Percentiles rank a stretch among this genome's conserved stretches.
phyloP scores from a whole-genome alignment of 1,140 invertebrate species.

The Cydia strobilella region DNA sequence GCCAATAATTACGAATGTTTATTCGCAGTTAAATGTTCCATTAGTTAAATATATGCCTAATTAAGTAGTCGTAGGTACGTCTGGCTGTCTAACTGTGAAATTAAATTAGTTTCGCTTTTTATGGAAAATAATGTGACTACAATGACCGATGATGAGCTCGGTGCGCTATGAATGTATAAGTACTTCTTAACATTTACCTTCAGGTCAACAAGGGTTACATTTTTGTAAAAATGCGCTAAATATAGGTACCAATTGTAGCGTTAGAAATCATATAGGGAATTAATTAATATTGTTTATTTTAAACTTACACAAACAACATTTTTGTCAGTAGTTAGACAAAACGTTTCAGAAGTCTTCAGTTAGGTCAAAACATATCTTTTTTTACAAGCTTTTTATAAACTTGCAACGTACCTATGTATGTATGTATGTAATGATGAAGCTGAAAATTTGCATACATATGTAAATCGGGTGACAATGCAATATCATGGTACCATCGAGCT shows the following conservation, averaged over 20 bases:
- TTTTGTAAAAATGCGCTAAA: background rate
- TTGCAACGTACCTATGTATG: too few species aligned
- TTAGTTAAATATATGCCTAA: background rate
- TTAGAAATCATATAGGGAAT: too few species aligned
- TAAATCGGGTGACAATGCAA: too few species aligned
- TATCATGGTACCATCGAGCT: too few species aligned
- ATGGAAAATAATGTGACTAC: background rate
- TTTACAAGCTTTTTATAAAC: too few species aligned
- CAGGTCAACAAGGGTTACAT: conserved; percentile 17
- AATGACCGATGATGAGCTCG: conserved; percentile 11
- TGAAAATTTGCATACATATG: too few species aligned
- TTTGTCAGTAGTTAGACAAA: too few species aligned
- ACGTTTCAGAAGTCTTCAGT: too few species aligned
- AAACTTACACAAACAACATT: too few species aligned
- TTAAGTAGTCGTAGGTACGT: background rate
- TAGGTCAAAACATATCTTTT: too few species aligned
- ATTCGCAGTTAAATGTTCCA: background rate
- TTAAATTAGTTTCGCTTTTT: conserved; percentile 13
- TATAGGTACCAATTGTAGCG: background rate
- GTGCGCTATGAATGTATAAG: background rate
- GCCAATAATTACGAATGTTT: background rate
- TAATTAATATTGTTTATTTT: too few species aligned
- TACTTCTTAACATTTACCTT: background rate
- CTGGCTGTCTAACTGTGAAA: background rate
- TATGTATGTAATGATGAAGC: too few species aligned